These are phyloP conservation scores for Clistopyga incitator DNA, from an alignment of 2,888 invertebrate species.

Conservation along the genomic window DNA sequence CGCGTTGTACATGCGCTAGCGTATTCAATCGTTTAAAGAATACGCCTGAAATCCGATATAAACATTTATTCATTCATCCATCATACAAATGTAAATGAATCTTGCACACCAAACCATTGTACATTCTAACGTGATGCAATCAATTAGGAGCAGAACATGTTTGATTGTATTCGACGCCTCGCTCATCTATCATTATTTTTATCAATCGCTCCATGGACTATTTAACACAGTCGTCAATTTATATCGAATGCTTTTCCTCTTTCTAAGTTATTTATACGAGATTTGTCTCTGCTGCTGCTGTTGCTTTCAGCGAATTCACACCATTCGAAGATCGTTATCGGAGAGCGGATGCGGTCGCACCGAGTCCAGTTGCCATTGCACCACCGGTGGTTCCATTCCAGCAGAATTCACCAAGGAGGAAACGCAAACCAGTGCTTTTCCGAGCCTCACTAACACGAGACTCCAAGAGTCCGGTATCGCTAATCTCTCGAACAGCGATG, in stretches of 20 bases:
- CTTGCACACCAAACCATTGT: conserved; percentile 15
- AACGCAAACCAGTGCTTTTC: conserved; percentile 74
- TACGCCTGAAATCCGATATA: conserved; percentile 32
- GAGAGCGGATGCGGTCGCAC: conserved; percentile 70
- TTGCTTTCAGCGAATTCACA: conserved; percentile 63
- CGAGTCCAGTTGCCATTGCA: conserved; percentile 61
- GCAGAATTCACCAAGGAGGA: conserved; percentile 59
- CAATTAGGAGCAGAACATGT: conserved; percentile 29
- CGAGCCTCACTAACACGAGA: conserved; percentile 76
- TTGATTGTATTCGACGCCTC: not conserved
- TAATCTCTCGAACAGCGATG: conserved; percentile 72
- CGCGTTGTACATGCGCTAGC: not conserved
- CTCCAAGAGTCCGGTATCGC: conserved; percentile 76
- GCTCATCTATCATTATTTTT: conserved; percentile 21
- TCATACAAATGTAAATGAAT: conserved; percentile 32
- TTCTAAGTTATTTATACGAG: not conserved
- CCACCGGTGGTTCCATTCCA: conserved; percentile 48
- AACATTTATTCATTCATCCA: conserved; percentile 41
- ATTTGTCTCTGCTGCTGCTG: conserved; percentile 29
- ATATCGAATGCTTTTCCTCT: not conserved
- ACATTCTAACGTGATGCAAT: conserved; percentile 26
- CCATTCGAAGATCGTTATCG: conserved; percentile 74
- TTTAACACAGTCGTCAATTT: conserved; percentile 17
- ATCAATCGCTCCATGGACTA: not conserved
- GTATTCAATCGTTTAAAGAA: conserved; percentile 25